Conservation (phyloP, 2,888 invertebrate species). For the Idaea straminata region DNA sequence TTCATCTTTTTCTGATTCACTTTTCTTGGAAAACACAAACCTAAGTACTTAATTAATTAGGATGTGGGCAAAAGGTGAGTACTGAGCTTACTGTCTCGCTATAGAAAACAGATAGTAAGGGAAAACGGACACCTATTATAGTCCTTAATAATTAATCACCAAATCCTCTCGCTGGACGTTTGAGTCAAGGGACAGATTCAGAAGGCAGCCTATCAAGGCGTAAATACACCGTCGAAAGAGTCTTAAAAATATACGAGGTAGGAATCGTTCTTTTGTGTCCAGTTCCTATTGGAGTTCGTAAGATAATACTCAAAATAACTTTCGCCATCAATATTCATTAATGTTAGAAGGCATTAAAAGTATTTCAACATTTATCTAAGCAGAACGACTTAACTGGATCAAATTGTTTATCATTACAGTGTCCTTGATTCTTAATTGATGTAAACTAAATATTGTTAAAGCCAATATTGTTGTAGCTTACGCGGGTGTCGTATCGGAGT, state of each 20-base stretch:
- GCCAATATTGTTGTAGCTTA: background rate
- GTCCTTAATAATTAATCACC: too few species aligned
- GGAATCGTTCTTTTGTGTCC: background rate
- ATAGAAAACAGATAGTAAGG: too few species aligned
- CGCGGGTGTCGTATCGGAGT: background rate
- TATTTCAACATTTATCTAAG: background rate
- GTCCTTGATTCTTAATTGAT: background rate
- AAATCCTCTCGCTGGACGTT: too few species aligned
- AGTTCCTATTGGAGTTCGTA: background rate
- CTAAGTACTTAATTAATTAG: too few species aligned
- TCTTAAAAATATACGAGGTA: too few species aligned
- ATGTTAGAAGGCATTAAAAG: background rate
- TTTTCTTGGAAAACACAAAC: too few species aligned
- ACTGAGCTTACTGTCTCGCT: background rate
- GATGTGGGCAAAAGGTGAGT: background rate
- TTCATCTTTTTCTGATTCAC: background rate
- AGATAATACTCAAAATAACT: background rate
- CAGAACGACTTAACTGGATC: background rate
- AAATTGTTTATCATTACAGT: background rate
- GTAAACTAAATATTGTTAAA: background rate
- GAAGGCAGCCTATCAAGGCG: too few species aligned
- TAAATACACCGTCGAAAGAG: too few species aligned
- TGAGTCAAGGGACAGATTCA: too few species aligned
- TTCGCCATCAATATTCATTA: background rate
- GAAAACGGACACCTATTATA: too few species aligned